These are phyloP conservation scores for Galerucella pusilla DNA, from an alignment of 2,888 invertebrate genomes.

Conservation along the genomic window DNA sequence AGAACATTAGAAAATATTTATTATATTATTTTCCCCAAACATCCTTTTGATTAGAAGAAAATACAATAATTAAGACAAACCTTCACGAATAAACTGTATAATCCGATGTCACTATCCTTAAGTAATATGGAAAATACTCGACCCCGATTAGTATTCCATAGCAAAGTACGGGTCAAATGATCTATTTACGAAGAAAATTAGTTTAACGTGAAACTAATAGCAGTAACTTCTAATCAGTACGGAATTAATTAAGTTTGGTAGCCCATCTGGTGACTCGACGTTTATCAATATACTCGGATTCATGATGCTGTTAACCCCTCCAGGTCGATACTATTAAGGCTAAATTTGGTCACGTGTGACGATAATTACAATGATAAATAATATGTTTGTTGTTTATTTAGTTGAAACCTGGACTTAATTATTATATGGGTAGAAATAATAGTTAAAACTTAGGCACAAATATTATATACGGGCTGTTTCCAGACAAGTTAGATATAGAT, in stretches of 20 bases:
- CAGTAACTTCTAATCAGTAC: slow-evolving; percentile 41
- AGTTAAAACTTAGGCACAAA: too few species aligned
- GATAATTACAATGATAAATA: background rate
- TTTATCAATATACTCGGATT: slow-evolving; percentile 36
- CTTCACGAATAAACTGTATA: too few species aligned
- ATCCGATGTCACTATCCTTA: background rate
- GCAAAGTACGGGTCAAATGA: slow-evolving; percentile 40
- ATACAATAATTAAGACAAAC: too few species aligned
- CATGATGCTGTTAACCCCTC: slow-evolving; percentile 11
- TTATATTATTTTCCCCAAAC: too few species aligned
- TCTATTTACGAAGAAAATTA: slow-evolving; percentile 45
- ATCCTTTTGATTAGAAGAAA: too few species aligned
- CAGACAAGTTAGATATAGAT: too few species aligned
- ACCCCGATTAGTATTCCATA: slow-evolving; percentile 38
- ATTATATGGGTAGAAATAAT: too few species aligned
- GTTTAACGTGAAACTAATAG: slow-evolving; percentile 46
- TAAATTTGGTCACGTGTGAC: background rate
- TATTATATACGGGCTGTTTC: too few species aligned
- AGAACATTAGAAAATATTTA: too few species aligned
- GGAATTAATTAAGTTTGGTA: slow-evolving; percentile 42
- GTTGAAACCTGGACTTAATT: too few species aligned
- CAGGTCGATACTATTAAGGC: background rate
- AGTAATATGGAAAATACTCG: slow-evolving; percentile 5
- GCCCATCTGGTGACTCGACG: slow-evolving; percentile 25
- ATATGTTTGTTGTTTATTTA: background rate